phyloP scores from a whole-genome alignment of 2,888 invertebrate genomes.

The Troides helena region DNA sequence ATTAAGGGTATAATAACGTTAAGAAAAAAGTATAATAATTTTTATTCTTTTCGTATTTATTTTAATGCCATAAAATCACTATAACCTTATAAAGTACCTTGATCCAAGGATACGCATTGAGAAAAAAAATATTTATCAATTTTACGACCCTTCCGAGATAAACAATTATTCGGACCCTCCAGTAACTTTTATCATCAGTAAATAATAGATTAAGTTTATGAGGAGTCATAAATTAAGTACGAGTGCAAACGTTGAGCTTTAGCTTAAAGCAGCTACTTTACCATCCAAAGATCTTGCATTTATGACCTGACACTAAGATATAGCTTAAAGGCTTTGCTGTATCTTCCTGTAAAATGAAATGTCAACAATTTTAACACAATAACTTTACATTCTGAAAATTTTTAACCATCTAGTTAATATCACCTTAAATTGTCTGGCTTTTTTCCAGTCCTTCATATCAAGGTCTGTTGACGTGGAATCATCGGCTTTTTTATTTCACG shows the following conservation, averaged over 20 bases:
- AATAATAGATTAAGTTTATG: slow-evolving; percentile 12
- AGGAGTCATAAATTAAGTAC: not conserved
- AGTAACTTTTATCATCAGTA: slow-evolving; percentile 6
- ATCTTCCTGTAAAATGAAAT: no score
- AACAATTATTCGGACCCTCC: slow-evolving; percentile 27
- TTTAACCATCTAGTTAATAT: slow-evolving; percentile 39
- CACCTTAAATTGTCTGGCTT: slow-evolving; percentile 59
- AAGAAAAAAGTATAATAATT: no score
- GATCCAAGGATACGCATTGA: slow-evolving; percentile 42
- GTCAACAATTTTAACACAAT: no score
- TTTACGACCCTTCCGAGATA: slow-evolving; percentile 45
- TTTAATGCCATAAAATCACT: no score
- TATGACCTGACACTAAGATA: no score
- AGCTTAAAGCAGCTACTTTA: not conserved
- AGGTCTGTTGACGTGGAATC: slow-evolving; percentile 61
- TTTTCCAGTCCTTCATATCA: slow-evolving; percentile 60
- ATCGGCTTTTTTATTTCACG: slow-evolving; percentile 70
- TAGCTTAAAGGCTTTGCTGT: no score
- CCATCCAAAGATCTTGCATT: no score
- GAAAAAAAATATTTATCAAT: slow-evolving; percentile 55
- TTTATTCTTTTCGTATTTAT: no score
- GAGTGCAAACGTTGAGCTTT: slow-evolving; percentile 1
- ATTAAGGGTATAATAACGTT: no score
- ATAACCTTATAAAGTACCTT: slow-evolving; percentile 39
- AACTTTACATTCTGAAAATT: not conserved